Evolutionary conservation across 1,140 invertebrate genomes (phyloP).

Genomic region (Acyrthosiphon pisum): DNA sequence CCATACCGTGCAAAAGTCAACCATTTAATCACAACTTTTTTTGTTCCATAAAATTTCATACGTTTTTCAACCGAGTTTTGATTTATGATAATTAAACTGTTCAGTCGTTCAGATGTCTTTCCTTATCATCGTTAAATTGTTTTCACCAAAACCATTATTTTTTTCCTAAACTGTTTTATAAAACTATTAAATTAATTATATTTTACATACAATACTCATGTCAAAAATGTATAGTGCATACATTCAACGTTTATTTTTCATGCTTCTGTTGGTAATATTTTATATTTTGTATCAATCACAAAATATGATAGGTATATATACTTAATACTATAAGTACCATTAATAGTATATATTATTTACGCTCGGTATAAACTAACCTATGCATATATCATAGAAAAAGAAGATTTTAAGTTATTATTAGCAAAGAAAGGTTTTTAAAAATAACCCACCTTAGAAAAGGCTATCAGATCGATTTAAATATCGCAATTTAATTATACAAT

Average conservation of each 20-base stretch:
- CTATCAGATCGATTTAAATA: neutral
- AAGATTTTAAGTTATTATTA: neutral
- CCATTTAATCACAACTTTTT: constrained; percentile 37
- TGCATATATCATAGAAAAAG: neutral
- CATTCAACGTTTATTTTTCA: neutral
- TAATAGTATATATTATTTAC: no score
- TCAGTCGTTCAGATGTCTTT: neutral
- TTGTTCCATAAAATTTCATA: neutral
- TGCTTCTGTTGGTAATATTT: neutral
- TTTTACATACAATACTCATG: neutral
- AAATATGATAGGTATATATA: no score
- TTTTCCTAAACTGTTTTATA: neutral
- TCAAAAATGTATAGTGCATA: neutral
- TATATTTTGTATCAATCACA: neutral
- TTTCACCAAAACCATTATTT: neutral
- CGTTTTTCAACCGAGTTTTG: neutral
- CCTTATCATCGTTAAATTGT: neutral
- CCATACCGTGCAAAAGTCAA: neutral
- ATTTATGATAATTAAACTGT: constrained; percentile 36
- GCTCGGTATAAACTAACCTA: neutral
- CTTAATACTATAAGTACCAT: no score
- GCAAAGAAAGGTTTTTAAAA: neutral
- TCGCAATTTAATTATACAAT: neutral
- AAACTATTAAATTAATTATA: neutral
- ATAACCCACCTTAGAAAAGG: neutral